Percentiles rank a stretch among this genome's conserved stretches.
phyloP scores from a whole-genome alignment of 2,797 vertebrate genomes.

The Onychomys torridus region DNA sequence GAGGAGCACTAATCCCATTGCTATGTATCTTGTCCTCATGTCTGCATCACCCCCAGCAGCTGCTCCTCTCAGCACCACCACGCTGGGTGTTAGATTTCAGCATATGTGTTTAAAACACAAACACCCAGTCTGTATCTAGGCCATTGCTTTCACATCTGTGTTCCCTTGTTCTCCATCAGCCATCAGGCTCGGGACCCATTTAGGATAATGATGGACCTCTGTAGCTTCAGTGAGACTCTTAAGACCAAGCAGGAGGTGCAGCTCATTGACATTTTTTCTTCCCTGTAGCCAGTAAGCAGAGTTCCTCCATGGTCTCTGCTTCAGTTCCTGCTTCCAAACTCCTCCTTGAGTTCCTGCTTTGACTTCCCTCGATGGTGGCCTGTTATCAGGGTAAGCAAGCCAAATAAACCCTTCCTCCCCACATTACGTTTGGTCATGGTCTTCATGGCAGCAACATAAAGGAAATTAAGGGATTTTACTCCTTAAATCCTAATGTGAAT shows the following conservation, averaged over 20 bases:
- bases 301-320: not conserved
- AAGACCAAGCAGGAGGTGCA: not conserved
- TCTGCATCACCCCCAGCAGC: not conserved
- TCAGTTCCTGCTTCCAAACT: not conserved
- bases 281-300: not conserved
- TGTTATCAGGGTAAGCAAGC: not conserved
- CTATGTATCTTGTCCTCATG: not conserved
- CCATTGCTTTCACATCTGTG: not conserved
- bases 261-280: not conserved
- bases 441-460: not conserved
- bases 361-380: not conserved
- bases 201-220: not conserved
- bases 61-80: not conserved
- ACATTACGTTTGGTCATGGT: not conserved
- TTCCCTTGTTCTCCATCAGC: not conserved
- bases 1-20: not conserved
- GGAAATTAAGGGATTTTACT: not conserved
- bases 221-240: not conserved
- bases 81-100: not conserved
- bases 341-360: not conserved
- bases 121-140: not conserved
- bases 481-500: conserved; percentile 48
- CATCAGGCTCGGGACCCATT: not conserved
- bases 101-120: too few species aligned
- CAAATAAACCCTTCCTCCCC: not conserved